These are phyloP conservation scores for Cheilosia vulpina DNA, from an alignment of 2,888 invertebrate genomes.

Conservation along the genomic window DNA sequence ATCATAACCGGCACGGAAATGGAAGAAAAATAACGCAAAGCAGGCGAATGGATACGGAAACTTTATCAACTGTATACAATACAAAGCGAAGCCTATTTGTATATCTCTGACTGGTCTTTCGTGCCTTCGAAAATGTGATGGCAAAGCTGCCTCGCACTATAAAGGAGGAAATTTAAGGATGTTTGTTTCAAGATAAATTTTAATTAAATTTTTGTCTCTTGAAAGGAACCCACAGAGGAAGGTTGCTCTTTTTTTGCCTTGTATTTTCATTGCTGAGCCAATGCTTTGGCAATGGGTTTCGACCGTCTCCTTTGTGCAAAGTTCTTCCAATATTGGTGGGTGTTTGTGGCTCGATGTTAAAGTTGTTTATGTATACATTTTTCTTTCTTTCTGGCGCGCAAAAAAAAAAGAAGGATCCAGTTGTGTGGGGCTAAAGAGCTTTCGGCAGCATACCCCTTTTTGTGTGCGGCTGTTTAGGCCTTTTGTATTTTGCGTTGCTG, in stretches of 20 bases:
- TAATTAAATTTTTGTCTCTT: constrained; percentile 61
- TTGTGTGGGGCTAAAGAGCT: constrained; percentile 61
- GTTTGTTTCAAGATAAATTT: constrained; percentile 62
- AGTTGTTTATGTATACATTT: constrained; percentile 21
- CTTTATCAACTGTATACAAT: constrained; percentile 14
- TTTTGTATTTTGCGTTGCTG: constrained; percentile 22
- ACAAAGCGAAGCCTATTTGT: constrained; percentile 10
- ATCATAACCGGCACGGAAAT: constrained; percentile 29
- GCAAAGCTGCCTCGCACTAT: neutral
- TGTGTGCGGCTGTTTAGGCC: constrained; percentile 21
- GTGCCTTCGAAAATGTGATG: neutral
- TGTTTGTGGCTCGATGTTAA: neutral
- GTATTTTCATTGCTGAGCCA: neutral
- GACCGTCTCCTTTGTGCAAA: constrained; percentile 27
- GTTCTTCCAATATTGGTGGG: constrained; percentile 34
- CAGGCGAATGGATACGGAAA: constrained; percentile 25
- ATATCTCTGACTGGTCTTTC: neutral
- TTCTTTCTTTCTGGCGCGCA: constrained; percentile 16
- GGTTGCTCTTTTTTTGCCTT: constrained; percentile 8
- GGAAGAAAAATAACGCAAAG: constrained; percentile 18
- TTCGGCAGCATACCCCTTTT: constrained; percentile 38
- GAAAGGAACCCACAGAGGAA: constrained; percentile 20
- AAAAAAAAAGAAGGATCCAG: constrained; percentile 47
- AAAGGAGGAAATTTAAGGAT: constrained; percentile 40
- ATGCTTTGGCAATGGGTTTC: constrained; percentile 31